Conservation (phyloP, 2,888 invertebrate species). For the Megamerina dolium region DNA sequence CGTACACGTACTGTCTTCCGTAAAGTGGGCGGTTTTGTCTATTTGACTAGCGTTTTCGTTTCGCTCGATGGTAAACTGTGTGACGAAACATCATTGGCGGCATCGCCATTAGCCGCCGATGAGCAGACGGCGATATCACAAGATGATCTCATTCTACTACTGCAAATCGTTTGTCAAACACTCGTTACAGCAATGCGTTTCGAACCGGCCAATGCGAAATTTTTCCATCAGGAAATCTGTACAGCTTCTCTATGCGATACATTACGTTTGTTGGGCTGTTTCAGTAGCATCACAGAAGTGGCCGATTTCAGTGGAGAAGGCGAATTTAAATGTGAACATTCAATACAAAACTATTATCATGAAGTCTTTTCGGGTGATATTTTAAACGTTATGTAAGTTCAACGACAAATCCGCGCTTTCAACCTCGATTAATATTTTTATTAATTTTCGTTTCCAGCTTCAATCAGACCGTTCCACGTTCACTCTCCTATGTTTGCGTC, state of each 20-base stretch:
- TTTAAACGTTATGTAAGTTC: slow-evolving; percentile 51
- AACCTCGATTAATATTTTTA: too few species aligned
- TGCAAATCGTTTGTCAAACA: slow-evolving; percentile 88
- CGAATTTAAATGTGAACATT: slow-evolving; percentile 38
- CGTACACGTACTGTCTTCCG: slow-evolving; percentile 93
- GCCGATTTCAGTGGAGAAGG: slow-evolving; percentile 47
- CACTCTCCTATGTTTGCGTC: slow-evolving; percentile 76
- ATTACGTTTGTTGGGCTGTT: slow-evolving; percentile 86
- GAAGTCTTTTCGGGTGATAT: slow-evolving; percentile 72
- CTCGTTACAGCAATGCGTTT: slow-evolving; percentile 97
- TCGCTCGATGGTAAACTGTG: slow-evolving; percentile 80
- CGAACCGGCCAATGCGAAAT: slow-evolving; percentile 97
- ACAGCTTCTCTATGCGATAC: slow-evolving; percentile 92
- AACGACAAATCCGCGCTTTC: too few species aligned
- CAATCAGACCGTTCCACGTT: slow-evolving; percentile 67
- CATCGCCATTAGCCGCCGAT: slow-evolving; percentile 32
- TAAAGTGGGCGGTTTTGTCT: slow-evolving; percentile 96
- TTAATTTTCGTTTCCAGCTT: slow-evolving; percentile 51
- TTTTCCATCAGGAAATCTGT: slow-evolving; percentile 95
- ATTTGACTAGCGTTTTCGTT: slow-evolving; percentile 90
- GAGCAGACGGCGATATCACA: slow-evolving; percentile 38
- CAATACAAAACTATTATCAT: slow-evolving; percentile 55
- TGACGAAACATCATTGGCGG: too few species aligned
- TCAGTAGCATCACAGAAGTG: slow-evolving; percentile 54
- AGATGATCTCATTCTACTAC: slow-evolving; percentile 66